A percentile compares a stretch with the other conserved stretches of the same genome.
These are phyloP conservation scores for Mobula birostris DNA, from an alignment of 2,113 vertebrate species.

Conservation along the genomic window DNA sequence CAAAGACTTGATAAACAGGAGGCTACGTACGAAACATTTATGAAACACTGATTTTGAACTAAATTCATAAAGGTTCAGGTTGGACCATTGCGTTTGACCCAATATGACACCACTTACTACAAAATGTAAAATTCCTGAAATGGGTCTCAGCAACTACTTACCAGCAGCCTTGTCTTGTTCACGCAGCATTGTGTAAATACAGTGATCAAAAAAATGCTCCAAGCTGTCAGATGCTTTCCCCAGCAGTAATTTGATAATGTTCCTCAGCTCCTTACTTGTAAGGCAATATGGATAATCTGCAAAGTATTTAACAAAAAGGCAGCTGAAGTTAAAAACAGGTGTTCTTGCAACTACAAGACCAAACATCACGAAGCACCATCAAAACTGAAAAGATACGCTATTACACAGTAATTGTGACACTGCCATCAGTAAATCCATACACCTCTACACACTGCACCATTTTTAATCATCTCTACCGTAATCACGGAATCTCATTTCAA, in stretches of 20 bases:
- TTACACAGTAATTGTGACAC: no score
- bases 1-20: not conserved
- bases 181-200: constrained; percentile 81
- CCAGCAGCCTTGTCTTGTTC: constrained; percentile 79
- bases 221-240: constrained; percentile 53
- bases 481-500: no score
- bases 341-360: not conserved
- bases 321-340: not conserved
- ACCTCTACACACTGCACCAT: no score
- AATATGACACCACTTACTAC: not conserved
- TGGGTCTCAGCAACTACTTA: not conserved
- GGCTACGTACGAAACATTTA: not conserved
- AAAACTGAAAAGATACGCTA: no score
- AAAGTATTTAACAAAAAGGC: constrained; percentile 12
- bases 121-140: not conserved
- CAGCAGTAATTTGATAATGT: constrained; percentile 68
- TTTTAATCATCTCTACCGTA: no score
- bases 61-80: not conserved
- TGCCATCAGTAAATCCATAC: no score
- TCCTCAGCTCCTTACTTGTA: constrained; percentile 68
- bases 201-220: constrained; percentile 87
- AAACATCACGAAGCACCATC: not conserved
- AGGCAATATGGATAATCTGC: constrained; percentile 91
- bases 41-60: not conserved
- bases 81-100: not conserved